Evolutionary conservation across 2,797 vertebrate species (phyloP), one percentile per base, ranked within the genome.

Genomic region (Enteromius thamalakanensis): DNA sequence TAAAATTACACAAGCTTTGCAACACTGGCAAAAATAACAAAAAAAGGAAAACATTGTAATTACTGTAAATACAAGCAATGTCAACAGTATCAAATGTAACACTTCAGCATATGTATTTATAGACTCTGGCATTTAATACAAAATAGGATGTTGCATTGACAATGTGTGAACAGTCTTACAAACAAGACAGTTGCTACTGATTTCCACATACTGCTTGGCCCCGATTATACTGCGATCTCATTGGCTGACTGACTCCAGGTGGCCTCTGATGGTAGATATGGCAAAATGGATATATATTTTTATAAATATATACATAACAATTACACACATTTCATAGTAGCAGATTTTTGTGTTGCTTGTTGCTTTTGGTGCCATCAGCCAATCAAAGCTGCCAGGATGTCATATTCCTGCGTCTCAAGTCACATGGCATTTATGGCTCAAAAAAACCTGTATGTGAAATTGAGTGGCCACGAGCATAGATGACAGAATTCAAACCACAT

Each of bases 111-210:
- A 47, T 62, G 29, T 17, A 37, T 58, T 53, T 62, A 76, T 34
- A 70, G 62, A 76, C 49, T 67, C 62, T 68, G 60, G 42, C 34
- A 34, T 82, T 65, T 60, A 68, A 68, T 67, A 82, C 12, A 77
- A 83, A 82, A 82, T 32, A 76, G 40, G 34, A 76, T 0, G 19
- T 53, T 65, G 15, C 60, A 26, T 42, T 53, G 45, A 32, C 75
- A 49, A 82, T 10, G 37, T 15, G 32, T 68, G 62, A 72, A 72
- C 58, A 75, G 68, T 19, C 26, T 14, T 9, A 37, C 80, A 51
- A 49, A 45, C 32, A n/a, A 62, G 81, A 76, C 55, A 58, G 55
- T 23, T 0, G 55, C 10, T 23, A n/a, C 40, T 23, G 42, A 82
- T 76, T 14, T 64, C 37, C 55, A 32, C 26, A 76, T 32, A 79